A percentile compares a stretch with the other conserved stretches of the same genome.
Evolutionary conservation across 2,888 invertebrate genomes (phyloP).

Genomic region (Platerodrilus igneus): DNA sequence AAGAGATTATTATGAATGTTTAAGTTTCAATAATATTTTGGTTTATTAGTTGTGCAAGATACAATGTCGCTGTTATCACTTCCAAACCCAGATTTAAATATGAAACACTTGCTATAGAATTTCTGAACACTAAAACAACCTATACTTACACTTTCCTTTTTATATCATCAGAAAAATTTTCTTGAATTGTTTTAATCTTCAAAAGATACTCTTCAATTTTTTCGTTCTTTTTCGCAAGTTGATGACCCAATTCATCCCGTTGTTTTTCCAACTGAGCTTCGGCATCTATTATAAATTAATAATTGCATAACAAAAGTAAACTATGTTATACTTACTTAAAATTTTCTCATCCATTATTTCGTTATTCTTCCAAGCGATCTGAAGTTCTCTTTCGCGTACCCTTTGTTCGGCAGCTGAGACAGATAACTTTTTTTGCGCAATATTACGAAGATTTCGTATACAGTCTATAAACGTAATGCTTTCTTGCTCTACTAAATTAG

Average conservation of each 20-base stretch:
- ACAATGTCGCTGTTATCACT: too few relatives aligned
- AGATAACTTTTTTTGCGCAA: constrained; percentile 47
- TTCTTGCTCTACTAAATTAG: neutral
- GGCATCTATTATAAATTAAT: constrained; percentile 34
- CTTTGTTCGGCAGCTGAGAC: constrained; percentile 52
- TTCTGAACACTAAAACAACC: neutral
- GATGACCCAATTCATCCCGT: constrained; percentile 38
- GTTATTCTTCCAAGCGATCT: constrained; percentile 49
- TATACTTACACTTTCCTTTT: constrained; percentile 6
- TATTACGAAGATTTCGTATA: constrained; percentile 46
- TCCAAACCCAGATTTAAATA: too few relatives aligned
- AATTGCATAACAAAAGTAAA: neutral
- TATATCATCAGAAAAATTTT: constrained; percentile 30
- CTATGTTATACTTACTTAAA: constrained; percentile 38
- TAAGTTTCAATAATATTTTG: too few relatives aligned
- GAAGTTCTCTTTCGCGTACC: constrained; percentile 45
- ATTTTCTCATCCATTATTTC: constrained; percentile 45
- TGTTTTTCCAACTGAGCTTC: constrained; percentile 40
- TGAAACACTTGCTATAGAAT: neutral
- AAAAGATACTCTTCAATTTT: constrained; percentile 40
- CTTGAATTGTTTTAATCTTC: constrained; percentile 36
- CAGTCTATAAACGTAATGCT: constrained; percentile 14
- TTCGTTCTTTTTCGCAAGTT: constrained; percentile 40
- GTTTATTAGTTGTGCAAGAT: too few relatives aligned
- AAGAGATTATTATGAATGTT: too few relatives aligned